Conservation (phyloP, 2,797 vertebrate species). For the Sebastes hubbsi region DNA sequence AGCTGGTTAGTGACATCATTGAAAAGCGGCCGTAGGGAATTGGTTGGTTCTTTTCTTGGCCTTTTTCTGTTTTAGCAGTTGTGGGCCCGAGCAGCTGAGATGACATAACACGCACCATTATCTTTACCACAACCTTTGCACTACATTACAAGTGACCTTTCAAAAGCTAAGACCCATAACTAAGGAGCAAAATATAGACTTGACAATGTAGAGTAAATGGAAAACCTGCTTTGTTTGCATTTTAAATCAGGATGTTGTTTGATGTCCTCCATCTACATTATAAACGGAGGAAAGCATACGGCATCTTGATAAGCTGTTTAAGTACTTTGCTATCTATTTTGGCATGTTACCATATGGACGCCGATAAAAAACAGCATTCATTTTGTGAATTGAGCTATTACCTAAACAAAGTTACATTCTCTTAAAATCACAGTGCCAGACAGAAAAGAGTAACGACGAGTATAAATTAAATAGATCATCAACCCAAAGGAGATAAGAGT, state of each 20-base stretch:
- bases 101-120: conserved; percentile 73
- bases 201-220: conserved; percentile 31
- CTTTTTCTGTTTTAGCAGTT: conserved; percentile 64
- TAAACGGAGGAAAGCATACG: neutral
- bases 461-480: conserved; percentile 40
- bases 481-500: conserved; percentile 40
- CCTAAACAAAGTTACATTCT: conserved; percentile 36
- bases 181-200: conserved; percentile 54
- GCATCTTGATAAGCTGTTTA: conserved; percentile 14
- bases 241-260: conserved; percentile 21
- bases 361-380: conserved; percentile 15
- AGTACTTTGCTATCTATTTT: conserved; percentile 25
- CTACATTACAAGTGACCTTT: conserved; percentile 66
- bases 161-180: conserved; percentile 55
- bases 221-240: conserved; percentile 40
- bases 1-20: conserved; percentile 66
- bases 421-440: conserved; percentile 29
- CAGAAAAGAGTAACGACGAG: conserved; percentile 32
- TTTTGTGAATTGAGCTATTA: conserved; percentile 29
- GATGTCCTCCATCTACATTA: neutral
- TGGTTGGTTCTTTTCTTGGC: conserved; percentile 72
- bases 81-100: conserved; percentile 71
- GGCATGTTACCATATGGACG: conserved; percentile 8
- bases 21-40: conserved; percentile 51
- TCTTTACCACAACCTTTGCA: conserved; percentile 74